These are phyloP conservation scores for Helicoverpa zea DNA, from an alignment of 1,140 invertebrate genomes.

Conservation along the genomic window DNA sequence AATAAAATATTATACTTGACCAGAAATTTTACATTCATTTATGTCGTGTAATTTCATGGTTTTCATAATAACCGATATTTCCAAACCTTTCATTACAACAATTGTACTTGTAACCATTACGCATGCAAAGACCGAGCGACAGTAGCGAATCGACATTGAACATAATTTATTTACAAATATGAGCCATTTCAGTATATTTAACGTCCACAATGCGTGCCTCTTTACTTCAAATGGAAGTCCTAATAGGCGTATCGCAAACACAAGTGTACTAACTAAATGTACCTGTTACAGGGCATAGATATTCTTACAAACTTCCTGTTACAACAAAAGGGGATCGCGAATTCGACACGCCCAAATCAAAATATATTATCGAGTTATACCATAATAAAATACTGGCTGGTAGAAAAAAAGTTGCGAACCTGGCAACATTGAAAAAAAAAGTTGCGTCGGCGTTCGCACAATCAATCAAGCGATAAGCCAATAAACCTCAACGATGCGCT, in stretches of 20 bases:
- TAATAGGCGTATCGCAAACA: slow-evolving; percentile 81
- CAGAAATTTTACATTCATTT: no score
- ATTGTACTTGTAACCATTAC: slow-evolving; percentile 12
- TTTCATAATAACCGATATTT: background rate
- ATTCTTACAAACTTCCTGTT: slow-evolving; percentile 74
- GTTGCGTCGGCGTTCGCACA: slow-evolving; percentile 79
- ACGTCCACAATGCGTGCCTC: slow-evolving; percentile 57
- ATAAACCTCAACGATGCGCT: slow-evolving; percentile 87
- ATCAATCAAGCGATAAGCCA: slow-evolving; percentile 87
- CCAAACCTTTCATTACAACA: slow-evolving; percentile 6
- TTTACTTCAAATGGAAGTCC: slow-evolving; percentile 52
- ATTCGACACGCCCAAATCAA: slow-evolving; percentile 86
- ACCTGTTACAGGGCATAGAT: slow-evolving; percentile 72
- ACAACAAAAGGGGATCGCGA: slow-evolving; percentile 72
- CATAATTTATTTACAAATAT: slow-evolving; percentile 47
- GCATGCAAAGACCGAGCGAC: slow-evolving; percentile 11
- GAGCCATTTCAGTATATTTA: slow-evolving; percentile 53
- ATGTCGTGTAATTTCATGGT: background rate
- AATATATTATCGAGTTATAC: slow-evolving; percentile 80
- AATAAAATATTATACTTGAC: no score
- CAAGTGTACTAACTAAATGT: slow-evolving; percentile 74
- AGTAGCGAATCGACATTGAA: slow-evolving; percentile 48
- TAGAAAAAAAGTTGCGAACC: background rate
- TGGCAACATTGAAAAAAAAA: slow-evolving; percentile 67
- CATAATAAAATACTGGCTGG: background rate